These are phyloP conservation scores for Coenonympha arcania DNA, from an alignment of 2,888 invertebrate species.

Conservation along the genomic window DNA sequence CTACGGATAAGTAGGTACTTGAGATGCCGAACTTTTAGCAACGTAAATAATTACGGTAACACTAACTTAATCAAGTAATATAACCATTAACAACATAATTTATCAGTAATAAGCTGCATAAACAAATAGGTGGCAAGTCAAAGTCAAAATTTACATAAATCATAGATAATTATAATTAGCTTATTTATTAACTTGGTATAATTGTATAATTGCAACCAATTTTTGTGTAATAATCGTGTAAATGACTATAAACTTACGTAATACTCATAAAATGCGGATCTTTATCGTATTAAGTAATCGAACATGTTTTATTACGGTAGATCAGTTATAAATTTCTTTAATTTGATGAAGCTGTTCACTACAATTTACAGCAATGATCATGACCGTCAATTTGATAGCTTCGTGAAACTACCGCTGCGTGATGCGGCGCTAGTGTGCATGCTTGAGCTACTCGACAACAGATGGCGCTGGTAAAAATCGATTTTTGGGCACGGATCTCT, in stretches of 20 bases:
- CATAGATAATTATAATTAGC: too few relatives aligned
- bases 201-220: background rate
- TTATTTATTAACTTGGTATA: too few relatives aligned
- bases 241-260: background rate
- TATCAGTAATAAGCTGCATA: too few relatives aligned
- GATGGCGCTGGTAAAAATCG: conserved; percentile 48
- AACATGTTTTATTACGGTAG: background rate
- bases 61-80: too few relatives aligned
- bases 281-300: conserved; percentile 1
- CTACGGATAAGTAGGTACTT: too few relatives aligned
- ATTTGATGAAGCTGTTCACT: conserved; percentile 35
- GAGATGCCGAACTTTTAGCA: too few relatives aligned
- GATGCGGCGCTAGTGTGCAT: background rate
- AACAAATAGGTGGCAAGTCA: too few relatives aligned
- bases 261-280: background rate
- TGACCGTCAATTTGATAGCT: conserved; percentile 2
- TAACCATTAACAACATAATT: too few relatives aligned
- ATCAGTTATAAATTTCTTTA: conserved; percentile 58
- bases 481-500: too few relatives aligned
- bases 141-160: too few relatives aligned
- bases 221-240: background rate
- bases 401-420: conserved; percentile 31
- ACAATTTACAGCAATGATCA: conserved; percentile 1
- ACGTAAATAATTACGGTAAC: too few relatives aligned
- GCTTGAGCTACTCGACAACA: conserved; percentile 51